These are phyloP conservation scores for Augochlorella aurata DNA, from an alignment of 2,888 invertebrate species.

Conservation along the genomic window DNA sequence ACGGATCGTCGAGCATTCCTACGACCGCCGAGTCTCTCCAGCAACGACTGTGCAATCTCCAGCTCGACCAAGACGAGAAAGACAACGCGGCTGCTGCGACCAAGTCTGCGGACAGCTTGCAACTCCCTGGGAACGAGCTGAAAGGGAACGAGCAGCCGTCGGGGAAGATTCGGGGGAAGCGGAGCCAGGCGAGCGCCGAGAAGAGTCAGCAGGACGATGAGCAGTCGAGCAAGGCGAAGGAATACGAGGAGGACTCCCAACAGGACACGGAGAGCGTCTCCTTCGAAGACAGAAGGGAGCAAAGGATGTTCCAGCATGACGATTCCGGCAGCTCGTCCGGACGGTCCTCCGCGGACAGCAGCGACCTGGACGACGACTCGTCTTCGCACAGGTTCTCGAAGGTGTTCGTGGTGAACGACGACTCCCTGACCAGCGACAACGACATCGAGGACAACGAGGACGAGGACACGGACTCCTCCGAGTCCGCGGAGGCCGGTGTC, in stretches of 20 bases:
- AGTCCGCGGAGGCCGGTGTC: conserved; percentile 72
- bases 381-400: conserved; percentile 79
- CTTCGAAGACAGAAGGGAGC: conserved; percentile 56
- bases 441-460: conserved; percentile 78
- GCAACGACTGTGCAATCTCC: conserved; percentile 19
- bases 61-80: conserved; percentile 56
- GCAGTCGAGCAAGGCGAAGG: conserved; percentile 53
- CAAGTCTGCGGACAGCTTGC: conserved; percentile 28
- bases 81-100: conserved; percentile 55
- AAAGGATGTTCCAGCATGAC: conserved; percentile 74
- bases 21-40: conserved; percentile 39
- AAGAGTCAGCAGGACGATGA: conserved; percentile 40
- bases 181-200: conserved; percentile 23
- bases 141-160: conserved; percentile 36
- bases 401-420: conserved; percentile 81
- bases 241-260: conserved; percentile 50
- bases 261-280: conserved; percentile 56
- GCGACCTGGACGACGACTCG: conserved; percentile 80
- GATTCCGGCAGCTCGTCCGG: conserved; percentile 80
- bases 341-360: conserved; percentile 79
- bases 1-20: conserved; percentile 36
- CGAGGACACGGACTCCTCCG: conserved; percentile 70
- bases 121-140: not conserved
- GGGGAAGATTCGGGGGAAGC: conserved; percentile 2
- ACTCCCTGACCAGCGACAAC: conserved; percentile 77